Evolutionary conservation across 1,140 invertebrate genomes (phyloP).

Genomic region (Drusus annulatus): DNA sequence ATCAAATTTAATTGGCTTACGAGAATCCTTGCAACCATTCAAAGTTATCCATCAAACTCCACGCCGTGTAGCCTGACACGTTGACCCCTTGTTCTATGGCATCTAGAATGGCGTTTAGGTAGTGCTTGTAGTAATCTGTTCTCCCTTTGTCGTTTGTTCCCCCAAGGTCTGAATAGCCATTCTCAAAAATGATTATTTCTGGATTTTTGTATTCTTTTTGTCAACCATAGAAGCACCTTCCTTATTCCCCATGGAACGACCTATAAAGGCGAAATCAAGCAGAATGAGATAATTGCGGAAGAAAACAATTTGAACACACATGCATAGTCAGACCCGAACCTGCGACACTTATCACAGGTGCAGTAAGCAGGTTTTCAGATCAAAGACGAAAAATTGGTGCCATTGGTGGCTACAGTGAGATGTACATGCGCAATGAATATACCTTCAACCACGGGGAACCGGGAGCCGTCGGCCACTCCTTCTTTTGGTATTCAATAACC

Average conservation of each 20-base stretch:
- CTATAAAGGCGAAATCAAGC: conserved; percentile 51
- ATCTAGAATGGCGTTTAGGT: conserved; percentile 77
- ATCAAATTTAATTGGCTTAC: conserved; percentile 61
- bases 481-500: not conserved
- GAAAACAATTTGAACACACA: too few relatives aligned
- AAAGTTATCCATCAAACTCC: conserved; percentile 83
- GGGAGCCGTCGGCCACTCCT: conserved; percentile 70
- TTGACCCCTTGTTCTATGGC: conserved; percentile 79
- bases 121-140: conserved; percentile 67
- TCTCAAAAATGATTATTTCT: conserved; percentile 78
- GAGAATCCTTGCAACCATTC: conserved; percentile 77
- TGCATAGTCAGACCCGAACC: too few relatives aligned
- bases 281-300: not conserved
- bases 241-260: conserved; percentile 76
- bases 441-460: conserved; percentile 77
- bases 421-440: conserved; percentile 62
- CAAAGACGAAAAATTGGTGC: too few relatives aligned
- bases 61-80: conserved; percentile 78
- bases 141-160: conserved; percentile 63
- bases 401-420: too few relatives aligned
- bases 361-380: too few relatives aligned
- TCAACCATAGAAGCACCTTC: conserved; percentile 76
- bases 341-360: too few relatives aligned
- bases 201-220: conserved; percentile 75
- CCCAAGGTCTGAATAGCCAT: conserved; percentile 73